Conservation (phyloP, 2,113 vertebrate genomes). For the Coregonus clupeaformis region DNA sequence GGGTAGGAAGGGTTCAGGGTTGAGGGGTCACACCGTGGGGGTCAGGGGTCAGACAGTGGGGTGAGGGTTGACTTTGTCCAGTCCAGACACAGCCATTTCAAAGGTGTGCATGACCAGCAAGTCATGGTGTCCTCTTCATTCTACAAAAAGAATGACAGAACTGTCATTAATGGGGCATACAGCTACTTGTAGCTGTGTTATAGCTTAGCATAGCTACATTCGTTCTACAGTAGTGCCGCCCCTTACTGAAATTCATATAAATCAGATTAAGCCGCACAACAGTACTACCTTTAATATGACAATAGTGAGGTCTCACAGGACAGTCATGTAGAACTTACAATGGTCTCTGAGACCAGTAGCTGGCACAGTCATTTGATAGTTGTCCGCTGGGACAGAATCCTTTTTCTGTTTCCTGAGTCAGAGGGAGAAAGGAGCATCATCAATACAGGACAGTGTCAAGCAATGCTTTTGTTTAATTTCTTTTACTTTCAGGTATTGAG, state of each 20-base stretch:
- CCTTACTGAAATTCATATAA: neutral
- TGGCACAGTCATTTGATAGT: too few relatives aligned
- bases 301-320: neutral
- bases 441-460: neutral
- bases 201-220: neutral
- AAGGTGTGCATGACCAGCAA: neutral
- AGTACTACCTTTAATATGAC: neutral
- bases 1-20: neutral
- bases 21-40: neutral
- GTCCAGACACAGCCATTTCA: neutral
- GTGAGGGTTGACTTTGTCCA: neutral
- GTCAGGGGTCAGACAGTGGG: neutral
- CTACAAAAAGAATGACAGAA: neutral
- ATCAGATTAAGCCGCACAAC: neutral
- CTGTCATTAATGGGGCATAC: too few relatives aligned
- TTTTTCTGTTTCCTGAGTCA: slow-evolving; percentile 4
- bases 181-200: neutral
- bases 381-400: too few relatives aligned
- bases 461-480: too few relatives aligned
- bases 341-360: neutral
- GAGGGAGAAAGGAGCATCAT: neutral
- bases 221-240: neutral
- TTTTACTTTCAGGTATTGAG: too few relatives aligned
- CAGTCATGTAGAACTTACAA: neutral
- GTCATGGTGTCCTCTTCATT: slow-evolving; percentile 5